Evolutionary conservation across 2,797 vertebrate species (phyloP).

Genomic region (Vespertilio murinus): DNA sequence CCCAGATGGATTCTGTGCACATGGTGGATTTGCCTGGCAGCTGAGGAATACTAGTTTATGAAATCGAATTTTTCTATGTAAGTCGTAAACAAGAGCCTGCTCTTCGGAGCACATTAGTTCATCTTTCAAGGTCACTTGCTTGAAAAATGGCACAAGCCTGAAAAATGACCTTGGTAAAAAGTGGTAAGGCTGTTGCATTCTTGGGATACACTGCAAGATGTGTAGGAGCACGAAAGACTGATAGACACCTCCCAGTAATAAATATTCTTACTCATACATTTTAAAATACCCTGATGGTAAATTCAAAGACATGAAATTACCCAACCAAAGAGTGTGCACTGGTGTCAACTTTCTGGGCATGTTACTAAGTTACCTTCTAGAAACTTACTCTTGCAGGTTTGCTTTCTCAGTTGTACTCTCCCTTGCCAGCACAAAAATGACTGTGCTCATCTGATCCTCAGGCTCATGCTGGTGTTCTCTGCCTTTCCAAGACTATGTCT

Average conservation of each 20-base stretch:
- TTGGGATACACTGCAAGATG: not conserved
- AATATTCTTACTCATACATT: not conserved
- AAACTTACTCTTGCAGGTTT: not conserved
- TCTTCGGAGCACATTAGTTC: not conserved
- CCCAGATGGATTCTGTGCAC: not conserved
- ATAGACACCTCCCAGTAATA: not conserved
- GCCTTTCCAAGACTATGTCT: not conserved
- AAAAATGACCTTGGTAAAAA: not conserved
- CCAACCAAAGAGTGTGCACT: not conserved
- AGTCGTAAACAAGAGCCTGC: not conserved
- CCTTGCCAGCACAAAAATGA: not conserved
- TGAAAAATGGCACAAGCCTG: not conserved
- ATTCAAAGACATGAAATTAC: not conserved
- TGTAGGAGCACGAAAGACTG: not conserved
- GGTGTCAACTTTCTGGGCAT: not conserved
- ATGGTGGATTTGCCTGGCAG: not conserved
- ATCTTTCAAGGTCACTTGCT: not conserved
- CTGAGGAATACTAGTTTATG: not conserved
- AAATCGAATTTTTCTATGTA: not conserved
- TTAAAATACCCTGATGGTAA: not conserved
- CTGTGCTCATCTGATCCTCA: not conserved
- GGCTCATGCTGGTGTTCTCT: not conserved
- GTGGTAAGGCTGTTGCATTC: not conserved
- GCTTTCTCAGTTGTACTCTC: not conserved
- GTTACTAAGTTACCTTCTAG: not conserved